Conservation (phyloP, 2,113 vertebrate species). For the Mungos mungo region DNA sequence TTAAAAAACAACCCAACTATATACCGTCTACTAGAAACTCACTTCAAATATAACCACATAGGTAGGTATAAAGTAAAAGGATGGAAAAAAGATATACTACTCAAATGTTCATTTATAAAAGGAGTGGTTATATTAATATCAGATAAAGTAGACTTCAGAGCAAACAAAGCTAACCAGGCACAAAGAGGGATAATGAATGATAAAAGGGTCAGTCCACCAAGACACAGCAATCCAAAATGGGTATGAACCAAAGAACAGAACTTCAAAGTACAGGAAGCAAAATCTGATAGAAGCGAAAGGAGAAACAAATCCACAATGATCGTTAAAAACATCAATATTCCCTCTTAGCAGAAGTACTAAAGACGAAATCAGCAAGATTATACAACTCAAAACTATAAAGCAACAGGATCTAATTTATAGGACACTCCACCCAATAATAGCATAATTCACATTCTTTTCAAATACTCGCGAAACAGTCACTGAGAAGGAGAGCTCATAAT, state of each 20-base stretch:
- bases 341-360: conserved; percentile 1
- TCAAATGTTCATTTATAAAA: conserved; percentile 52
- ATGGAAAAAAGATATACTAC: conserved; percentile 11
- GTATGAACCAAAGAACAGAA: neutral
- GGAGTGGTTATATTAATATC: conserved; percentile 43
- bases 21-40: conserved; percentile 31
- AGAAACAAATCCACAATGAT: conserved; percentile 35
- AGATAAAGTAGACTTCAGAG: conserved; percentile 21
- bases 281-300: neutral
- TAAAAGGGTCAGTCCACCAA: neutral
- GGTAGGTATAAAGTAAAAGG: conserved; percentile 37
- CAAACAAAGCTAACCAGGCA: conserved; percentile 36
- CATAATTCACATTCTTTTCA: conserved; percentile 59
- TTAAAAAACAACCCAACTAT: conserved; percentile 8
- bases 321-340: neutral
- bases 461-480: conserved; percentile 43
- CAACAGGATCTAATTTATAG: conserved; percentile 45
- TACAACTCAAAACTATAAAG: conserved; percentile 39
- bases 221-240: conserved; percentile 13
- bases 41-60: neutral
- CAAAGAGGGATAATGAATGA: conserved; percentile 19
- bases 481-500: conserved; percentile 36
- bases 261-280: conserved; percentile 44
- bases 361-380: conserved; percentile 51
- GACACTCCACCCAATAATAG: neutral